Percentiles rank a stretch among this genome's conserved stretches.
These are phyloP conservation scores for Melanerpes formicivorus DNA, from an alignment of 2,113 vertebrate genomes.

Conservation along the genomic window DNA sequence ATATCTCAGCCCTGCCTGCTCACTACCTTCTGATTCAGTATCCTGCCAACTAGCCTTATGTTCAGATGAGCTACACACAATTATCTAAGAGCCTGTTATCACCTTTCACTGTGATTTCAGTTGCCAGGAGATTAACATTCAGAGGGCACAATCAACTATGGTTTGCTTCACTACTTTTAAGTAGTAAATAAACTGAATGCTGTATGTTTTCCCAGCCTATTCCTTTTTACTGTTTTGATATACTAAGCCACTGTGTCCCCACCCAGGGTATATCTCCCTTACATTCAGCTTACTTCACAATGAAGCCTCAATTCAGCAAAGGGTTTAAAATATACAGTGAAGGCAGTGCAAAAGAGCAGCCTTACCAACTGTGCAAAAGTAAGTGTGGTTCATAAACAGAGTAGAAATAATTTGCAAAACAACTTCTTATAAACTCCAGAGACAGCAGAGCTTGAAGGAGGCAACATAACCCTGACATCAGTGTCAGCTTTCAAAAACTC, in stretches of 20 bases:
- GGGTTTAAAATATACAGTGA: neutral
- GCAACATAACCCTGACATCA: conserved; percentile 13
- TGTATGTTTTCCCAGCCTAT: conserved; percentile 21
- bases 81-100: neutral
- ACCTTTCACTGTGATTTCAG: neutral
- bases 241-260: neutral
- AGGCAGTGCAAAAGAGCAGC: neutral
- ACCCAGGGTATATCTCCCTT: conserved; percentile 3
- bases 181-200: conserved; percentile 37
- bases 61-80: neutral
- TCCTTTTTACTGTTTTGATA: conserved; percentile 39
- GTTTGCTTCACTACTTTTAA: conserved; percentile 42
- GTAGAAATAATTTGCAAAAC: conserved; percentile 45
- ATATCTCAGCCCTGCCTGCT: neutral
- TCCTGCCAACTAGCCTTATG: neutral
- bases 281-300: conserved; percentile 23
- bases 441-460: conserved; percentile 22
- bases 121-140: conserved; percentile 36
- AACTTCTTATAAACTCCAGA: conserved; percentile 31
- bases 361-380: neutral
- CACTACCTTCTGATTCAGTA: neutral
- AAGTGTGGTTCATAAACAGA: conserved; percentile 23
- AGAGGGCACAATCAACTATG: neutral
- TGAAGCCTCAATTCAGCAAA: conserved; percentile 53
- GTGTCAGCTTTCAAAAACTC: conserved; percentile 31